A percentile compares a stretch with the other conserved stretches of the same genome.
phyloP scores from a whole-genome alignment of 2,888 invertebrate species.

The Penaeus monodon region DNA sequence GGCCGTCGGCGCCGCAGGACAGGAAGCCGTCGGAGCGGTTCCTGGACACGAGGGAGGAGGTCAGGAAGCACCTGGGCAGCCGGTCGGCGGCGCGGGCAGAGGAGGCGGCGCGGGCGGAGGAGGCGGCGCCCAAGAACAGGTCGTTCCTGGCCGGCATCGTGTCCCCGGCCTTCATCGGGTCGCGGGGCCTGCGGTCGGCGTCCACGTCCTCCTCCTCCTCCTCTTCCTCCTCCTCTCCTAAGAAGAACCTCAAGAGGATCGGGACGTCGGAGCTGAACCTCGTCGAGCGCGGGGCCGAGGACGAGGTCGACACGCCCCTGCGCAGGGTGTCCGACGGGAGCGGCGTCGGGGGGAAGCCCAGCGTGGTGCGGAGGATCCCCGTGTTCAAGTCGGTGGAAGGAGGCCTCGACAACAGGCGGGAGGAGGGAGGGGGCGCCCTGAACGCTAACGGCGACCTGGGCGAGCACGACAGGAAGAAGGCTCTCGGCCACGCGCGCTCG shows the following conservation, averaged over 20 bases:
- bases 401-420: conserved; percentile 1
- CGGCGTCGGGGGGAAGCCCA: conserved; percentile 2
- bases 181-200: too few relatives aligned
- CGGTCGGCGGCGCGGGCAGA: background rate
- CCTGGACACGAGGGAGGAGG: background rate
- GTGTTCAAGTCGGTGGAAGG: conserved; percentile 34
- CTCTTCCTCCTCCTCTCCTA: too few relatives aligned
- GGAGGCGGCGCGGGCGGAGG: background rate
- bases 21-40: background rate
- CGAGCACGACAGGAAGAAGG: background rate
- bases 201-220: too few relatives aligned
- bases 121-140: background rate
- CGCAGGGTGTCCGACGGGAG: background rate
- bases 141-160: background rate
- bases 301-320: background rate
- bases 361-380: conserved; percentile 38
- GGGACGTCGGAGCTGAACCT: background rate
- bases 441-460: conserved; percentile 1
- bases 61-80: background rate
- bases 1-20: background rate
- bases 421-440: background rate
- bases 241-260: too few relatives aligned
- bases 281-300: background rate
- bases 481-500: conserved; percentile 44
- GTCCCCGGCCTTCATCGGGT: too few relatives aligned